Evolutionary conservation across 2,888 invertebrate genomes (phyloP).

Genomic region (Phania funesta): DNA sequence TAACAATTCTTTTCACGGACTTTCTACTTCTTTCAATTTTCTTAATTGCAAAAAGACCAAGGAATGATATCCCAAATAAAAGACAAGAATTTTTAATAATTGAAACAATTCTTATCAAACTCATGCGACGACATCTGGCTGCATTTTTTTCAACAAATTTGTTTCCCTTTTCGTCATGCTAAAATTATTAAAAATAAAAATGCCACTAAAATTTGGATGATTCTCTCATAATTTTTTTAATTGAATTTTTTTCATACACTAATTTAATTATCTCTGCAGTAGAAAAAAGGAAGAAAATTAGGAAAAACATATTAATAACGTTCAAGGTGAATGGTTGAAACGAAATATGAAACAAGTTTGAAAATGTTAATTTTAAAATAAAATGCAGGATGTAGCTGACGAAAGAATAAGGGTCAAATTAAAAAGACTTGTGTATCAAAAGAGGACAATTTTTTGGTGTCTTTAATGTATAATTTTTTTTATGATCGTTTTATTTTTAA

Average conservation of each 20-base stretch:
- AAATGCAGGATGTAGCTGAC: constrained; percentile 52
- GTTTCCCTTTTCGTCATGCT: constrained; percentile 15
- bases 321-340: constrained; percentile 54
- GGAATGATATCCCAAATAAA: neutral
- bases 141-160: neutral
- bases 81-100: constrained; percentile 23
- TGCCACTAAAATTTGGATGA: constrained; percentile 46
- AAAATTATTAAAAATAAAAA: constrained; percentile 52
- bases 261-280: constrained; percentile 60
- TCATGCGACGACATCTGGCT: constrained; percentile 51
- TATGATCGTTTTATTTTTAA: constrained; percentile 34
- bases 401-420: constrained; percentile 38
- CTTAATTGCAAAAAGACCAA: neutral
- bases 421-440: constrained; percentile 4
- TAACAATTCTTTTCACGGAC: no score
- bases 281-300: constrained; percentile 2
- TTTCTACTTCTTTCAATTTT: no score
- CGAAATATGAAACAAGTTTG: constrained; percentile 27
- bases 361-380: constrained; percentile 53
- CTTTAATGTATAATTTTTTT: constrained; percentile 44
- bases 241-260: constrained; percentile 47
- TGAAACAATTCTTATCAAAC: constrained; percentile 39
- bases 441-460: constrained; percentile 27
- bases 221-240: constrained; percentile 61
- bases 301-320: constrained; percentile 52